Base-by-base conservation (phyloP, 2,888 invertebrate species). In the Parapristionchus giblindavisi region DNA sequence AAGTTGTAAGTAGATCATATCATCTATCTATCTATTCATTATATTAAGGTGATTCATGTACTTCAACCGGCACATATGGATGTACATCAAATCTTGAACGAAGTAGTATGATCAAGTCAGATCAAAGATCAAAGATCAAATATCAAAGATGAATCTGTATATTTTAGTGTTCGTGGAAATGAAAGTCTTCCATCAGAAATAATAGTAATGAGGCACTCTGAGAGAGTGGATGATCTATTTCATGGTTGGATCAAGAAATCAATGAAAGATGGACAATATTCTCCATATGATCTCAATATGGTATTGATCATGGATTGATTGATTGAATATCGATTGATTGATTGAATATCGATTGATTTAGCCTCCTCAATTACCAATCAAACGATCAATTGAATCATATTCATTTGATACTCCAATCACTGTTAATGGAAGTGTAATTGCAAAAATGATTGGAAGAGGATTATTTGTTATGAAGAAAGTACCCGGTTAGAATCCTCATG, bases 381-480 rank as follows among this genome's bases (percentile, higher is more conserved):
- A 77, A 34, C 78, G 84, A 11, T 79, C 81, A 11, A 54, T 84
- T 17, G 66, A 51, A 1, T 77, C 81, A 61, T 85, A 78, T 75
- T 52, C 52, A 5, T 51, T 79, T 21, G 85, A 85, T 71, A 80
- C 84, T 8, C 78, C 80, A 34, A 77, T 85, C 29, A 85, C 85
- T 4, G 68, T 81, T 38, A 77, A 78, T 71, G 84, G 84, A 1
- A 65, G 75, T 21, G 70, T 84, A 38, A 60, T 84, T 17, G 80
- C 83, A n/a, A 80, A 81, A 75, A 77, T 81, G 77, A 75, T 81
- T 27, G 84, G 84, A 11, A 70, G 83, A n/a, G 80, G 78, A 11
- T 60, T 84, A 5, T 34, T 61, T 32, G 68, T 79, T 54, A 75
- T 75, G 24, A 78, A 76, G 3, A 75, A 77, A n/a, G 43, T 63